A percentile compares a stretch with the other conserved stretches of the same genome.
These are phyloP conservation scores for Venustoraphidia nigricollis DNA, from an alignment of 2,888 invertebrate species.

Conservation along the genomic window DNA sequence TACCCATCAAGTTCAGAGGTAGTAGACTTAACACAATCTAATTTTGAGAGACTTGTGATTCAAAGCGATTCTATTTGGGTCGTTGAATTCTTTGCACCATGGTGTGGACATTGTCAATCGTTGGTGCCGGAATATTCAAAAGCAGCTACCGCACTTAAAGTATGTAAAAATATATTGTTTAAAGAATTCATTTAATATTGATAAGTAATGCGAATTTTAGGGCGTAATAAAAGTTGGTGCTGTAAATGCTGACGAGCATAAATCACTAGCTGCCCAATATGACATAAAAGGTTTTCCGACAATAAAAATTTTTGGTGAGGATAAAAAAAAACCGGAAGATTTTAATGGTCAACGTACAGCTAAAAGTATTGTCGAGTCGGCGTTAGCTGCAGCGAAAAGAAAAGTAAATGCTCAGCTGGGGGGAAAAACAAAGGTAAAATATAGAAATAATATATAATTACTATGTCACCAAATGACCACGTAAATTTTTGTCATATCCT, in stretches of 20 bases:
- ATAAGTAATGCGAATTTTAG: slow-evolving; percentile 27
- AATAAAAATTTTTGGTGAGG: slow-evolving; percentile 80
- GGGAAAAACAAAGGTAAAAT: slow-evolving; percentile 29
- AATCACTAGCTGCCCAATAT: slow-evolving; percentile 62
- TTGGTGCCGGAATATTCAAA: slow-evolving; percentile 89
- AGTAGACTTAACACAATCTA: slow-evolving; percentile 68
- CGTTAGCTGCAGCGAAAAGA: slow-evolving; percentile 57
- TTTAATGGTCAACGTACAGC: slow-evolving; percentile 78
- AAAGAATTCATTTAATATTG: slow-evolving; percentile 1
- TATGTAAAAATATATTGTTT: slow-evolving; percentile 22
- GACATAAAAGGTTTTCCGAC: slow-evolving; percentile 88
- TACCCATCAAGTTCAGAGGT: slow-evolving; percentile 63
- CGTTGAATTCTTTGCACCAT: slow-evolving; percentile 92
- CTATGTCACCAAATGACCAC: slow-evolving; percentile 3
- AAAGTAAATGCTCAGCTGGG: slow-evolving; percentile 57
- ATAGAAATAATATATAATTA: neutral
- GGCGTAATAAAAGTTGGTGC: slow-evolving; percentile 90
- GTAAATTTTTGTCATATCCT: neutral
- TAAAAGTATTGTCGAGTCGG: slow-evolving; percentile 71
- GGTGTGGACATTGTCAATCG: slow-evolving; percentile 87
- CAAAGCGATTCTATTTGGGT: slow-evolving; percentile 83
- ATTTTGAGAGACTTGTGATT: slow-evolving; percentile 73
- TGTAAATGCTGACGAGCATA: slow-evolving; percentile 82
- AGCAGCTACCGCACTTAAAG: slow-evolving; percentile 83
- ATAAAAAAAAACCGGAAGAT: slow-evolving; percentile 70